A percentile compares a stretch with the other conserved stretches of the same genome.
Conservation (phyloP, 2,797 vertebrate genomes). For the Kryptolebias ocellatus region DNA sequence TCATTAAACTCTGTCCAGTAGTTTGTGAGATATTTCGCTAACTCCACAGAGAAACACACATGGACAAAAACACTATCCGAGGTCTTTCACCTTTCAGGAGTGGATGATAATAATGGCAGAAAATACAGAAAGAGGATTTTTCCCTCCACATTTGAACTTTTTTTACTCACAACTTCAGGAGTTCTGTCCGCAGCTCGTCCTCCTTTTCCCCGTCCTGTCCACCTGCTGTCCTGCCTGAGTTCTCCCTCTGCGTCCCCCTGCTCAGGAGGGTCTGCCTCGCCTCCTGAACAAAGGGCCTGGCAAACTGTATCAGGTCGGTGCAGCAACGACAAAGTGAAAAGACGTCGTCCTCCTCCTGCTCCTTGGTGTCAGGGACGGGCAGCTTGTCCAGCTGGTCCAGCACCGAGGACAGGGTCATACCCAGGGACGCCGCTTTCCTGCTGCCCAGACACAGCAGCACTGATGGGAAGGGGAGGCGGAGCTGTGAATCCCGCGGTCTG, state of each 20-base stretch:
- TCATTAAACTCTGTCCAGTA: too few species aligned
- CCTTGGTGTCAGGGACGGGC: conserved; percentile 88
- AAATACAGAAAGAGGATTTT: too few species aligned
- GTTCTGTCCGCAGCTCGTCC: conserved; percentile 87
- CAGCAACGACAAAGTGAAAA: conserved; percentile 89
- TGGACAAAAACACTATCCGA: too few species aligned
- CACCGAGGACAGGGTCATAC: conserved; percentile 89
- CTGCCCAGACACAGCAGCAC: conserved; percentile 87
- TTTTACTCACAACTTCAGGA: conserved; percentile 91
- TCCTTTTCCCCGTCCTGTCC: conserved; percentile 37
- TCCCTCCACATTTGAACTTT: background rate
- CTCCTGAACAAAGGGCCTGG: conserved; percentile 89
- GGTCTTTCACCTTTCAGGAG: too few species aligned
- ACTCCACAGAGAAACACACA: too few species aligned
- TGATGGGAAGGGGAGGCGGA: conserved; percentile 47
- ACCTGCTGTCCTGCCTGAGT: conserved; percentile 21
- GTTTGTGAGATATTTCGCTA: too few species aligned
- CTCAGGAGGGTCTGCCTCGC: conserved; percentile 73
- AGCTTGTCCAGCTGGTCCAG: conserved; percentile 88
- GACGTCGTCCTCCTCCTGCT: conserved; percentile 89
- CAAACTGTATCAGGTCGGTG: conserved; percentile 83
- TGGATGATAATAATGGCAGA: too few species aligned
- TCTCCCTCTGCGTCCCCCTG: conserved; percentile 31
- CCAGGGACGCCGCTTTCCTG: conserved; percentile 90
- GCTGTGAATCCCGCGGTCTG: too few species aligned